Percentiles rank a stretch among this genome's conserved stretches.
Conservation (phyloP, 1,140 invertebrate genomes). For the Cyclargus thomasi region DNA sequence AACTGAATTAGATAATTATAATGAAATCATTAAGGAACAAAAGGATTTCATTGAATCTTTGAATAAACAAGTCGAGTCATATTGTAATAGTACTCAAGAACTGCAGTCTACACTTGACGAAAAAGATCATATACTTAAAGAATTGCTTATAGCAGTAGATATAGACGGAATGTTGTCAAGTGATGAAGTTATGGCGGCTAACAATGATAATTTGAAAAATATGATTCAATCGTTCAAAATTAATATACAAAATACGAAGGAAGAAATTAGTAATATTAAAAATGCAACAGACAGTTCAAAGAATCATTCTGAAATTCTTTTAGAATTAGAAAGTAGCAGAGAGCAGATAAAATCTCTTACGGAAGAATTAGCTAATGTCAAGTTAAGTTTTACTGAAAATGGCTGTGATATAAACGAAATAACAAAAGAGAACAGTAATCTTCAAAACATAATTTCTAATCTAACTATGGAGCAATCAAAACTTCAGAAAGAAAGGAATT, state of each 20-base stretch:
- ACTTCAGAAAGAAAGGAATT: constrained; percentile 24
- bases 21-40: constrained; percentile 47
- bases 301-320: neutral
- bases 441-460: neutral
- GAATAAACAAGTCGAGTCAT: constrained; percentile 46
- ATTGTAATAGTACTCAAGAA: constrained; percentile 47
- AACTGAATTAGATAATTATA: constrained; percentile 45
- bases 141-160: constrained; percentile 34
- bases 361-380: constrained; percentile 22
- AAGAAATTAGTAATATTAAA: constrained; percentile 36
- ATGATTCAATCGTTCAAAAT: constrained; percentile 50
- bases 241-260: constrained; percentile 42
- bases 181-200: constrained; percentile 55
- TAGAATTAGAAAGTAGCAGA: constrained; percentile 2
- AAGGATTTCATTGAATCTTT: constrained; percentile 39
- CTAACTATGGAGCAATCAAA: constrained; percentile 23
- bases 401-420: neutral
- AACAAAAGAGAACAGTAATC: neutral
- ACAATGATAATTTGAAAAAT: constrained; percentile 61
- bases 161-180: constrained; percentile 47
- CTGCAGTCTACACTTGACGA: constrained; percentile 43
- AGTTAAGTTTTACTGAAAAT: neutral
- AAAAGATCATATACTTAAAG: constrained; percentile 30
- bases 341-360: constrained; percentile 14
- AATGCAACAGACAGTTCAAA: neutral